Evolutionary conservation across 2,888 invertebrate genomes (phyloP).

Genomic region (Lasioglossum malachurum): DNA sequence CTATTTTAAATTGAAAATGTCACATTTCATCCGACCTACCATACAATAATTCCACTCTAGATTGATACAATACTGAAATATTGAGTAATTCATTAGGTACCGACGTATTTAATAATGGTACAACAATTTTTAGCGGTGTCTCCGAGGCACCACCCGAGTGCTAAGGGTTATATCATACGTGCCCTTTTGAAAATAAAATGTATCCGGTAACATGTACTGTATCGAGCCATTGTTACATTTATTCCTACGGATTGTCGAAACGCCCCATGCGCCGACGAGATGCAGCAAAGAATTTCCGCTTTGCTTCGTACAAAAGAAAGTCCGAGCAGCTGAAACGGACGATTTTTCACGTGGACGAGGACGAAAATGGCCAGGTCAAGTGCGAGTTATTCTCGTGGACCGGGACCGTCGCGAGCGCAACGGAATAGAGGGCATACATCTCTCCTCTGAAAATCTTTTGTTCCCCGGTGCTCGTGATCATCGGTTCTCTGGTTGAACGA

Average conservation of each 20-base stretch:
- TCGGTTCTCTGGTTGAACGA: constrained; percentile 1
- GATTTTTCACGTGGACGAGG: constrained; percentile 60
- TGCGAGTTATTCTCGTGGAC: constrained; percentile 66
- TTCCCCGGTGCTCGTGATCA: neutral
- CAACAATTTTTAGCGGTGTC: too few species aligned
- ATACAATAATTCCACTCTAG: too few species aligned
- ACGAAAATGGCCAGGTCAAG: constrained; percentile 55
- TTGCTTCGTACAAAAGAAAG: constrained; percentile 50
- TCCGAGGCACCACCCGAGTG: too few species aligned
- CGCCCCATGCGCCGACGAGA: neutral
- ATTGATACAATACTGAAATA: too few species aligned
- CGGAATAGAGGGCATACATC: constrained; percentile 31
- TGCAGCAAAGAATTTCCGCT: constrained; percentile 59
- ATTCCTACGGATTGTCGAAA: neutral
- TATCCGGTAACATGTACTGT: neutral
- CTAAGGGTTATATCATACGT: too few species aligned
- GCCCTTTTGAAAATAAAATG: too few species aligned
- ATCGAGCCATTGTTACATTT: neutral
- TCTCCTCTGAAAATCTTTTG: constrained; percentile 1
- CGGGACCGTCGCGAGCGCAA: constrained; percentile 54
- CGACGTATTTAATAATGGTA: too few species aligned
- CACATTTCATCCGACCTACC: too few species aligned
- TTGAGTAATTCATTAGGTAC: too few species aligned
- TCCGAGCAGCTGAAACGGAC: constrained; percentile 37
- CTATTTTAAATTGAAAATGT: too few species aligned